Evolutionary conservation across 1,140 invertebrate genomes (phyloP).

Genomic region (Pseudachorutes palmiensis): DNA sequence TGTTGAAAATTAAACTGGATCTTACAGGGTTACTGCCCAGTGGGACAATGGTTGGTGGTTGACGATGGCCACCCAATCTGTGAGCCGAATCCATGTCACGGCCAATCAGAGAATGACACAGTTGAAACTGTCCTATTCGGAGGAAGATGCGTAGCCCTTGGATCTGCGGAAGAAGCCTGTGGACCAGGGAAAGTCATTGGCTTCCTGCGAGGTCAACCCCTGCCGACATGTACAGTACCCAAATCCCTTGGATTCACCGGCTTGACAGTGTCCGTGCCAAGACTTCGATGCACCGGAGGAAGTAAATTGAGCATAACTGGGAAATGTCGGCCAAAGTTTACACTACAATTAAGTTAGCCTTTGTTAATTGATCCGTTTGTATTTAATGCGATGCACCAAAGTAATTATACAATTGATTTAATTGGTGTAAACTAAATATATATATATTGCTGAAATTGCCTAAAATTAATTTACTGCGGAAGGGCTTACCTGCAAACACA

Average conservation of each 20-base stretch:
- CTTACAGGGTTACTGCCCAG: conserved; percentile 13
- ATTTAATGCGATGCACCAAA: too few species aligned
- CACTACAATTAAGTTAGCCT: too few species aligned
- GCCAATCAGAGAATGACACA: not conserved
- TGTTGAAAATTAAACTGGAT: not conserved
- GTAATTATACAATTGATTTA: too few species aligned
- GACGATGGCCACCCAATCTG: not conserved
- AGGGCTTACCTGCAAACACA: too few species aligned
- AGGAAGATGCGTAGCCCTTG: not conserved
- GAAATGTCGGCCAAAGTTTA: conserved; percentile 1
- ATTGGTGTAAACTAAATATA: too few species aligned
- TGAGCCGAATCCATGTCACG: not conserved
- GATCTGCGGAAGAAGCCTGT: not conserved
- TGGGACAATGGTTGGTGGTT: not conserved
- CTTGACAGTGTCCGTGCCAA: not conserved
- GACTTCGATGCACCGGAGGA: not conserved
- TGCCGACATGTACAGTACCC: not conserved
- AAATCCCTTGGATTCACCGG: not conserved
- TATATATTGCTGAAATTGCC: too few species aligned
- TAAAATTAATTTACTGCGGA: too few species aligned
- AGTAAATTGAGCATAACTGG: not conserved
- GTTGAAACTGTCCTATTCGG: not conserved
- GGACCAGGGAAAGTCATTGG: not conserved
- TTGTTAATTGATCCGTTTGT: too few species aligned
- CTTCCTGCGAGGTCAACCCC: not conserved